Percentiles rank a stretch among this genome's conserved stretches.
Conservation (phyloP, 2,888 invertebrate species). For the Drosophila gaucha region DNA sequence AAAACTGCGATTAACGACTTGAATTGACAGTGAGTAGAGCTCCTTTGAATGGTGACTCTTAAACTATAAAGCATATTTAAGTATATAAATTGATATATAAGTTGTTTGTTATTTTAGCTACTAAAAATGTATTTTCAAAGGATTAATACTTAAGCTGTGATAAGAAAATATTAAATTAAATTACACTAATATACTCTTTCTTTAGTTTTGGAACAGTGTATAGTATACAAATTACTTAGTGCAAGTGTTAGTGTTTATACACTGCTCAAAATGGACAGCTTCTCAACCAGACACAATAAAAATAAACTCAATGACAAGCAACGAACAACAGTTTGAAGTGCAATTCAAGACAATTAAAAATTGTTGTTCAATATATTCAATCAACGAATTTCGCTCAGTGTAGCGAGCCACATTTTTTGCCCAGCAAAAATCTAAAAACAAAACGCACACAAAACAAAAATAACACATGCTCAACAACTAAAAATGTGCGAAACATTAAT, state of each 20-base stretch:
- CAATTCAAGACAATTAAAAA: constrained; percentile 19
- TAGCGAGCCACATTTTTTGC: constrained; percentile 26
- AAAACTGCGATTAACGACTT: too few relatives aligned
- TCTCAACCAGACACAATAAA: background rate
- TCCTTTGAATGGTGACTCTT: too few relatives aligned
- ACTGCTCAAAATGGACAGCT: constrained; percentile 18
- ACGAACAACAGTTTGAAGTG: background rate
- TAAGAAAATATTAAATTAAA: too few relatives aligned
- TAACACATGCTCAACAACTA: constrained; percentile 43
- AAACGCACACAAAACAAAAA: constrained; percentile 37
- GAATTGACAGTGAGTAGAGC: too few relatives aligned
- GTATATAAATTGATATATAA: too few relatives aligned
- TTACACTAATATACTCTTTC: background rate
- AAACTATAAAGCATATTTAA: too few relatives aligned
- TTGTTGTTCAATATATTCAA: background rate
- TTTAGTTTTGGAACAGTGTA: background rate
- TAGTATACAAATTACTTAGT: constrained; percentile 2
- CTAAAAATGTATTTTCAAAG: too few relatives aligned
- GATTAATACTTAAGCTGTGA: background rate
- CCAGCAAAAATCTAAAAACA: constrained; percentile 60
- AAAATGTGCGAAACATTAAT: constrained; percentile 58
- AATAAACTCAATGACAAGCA: background rate
- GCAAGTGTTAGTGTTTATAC: constrained; percentile 18
- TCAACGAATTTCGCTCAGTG: constrained; percentile 47
- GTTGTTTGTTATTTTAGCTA: too few relatives aligned